Percentiles rank a stretch among this genome's conserved stretches.
Conservation (phyloP, 1,140 invertebrate species). For the Vanessa atalanta region DNA sequence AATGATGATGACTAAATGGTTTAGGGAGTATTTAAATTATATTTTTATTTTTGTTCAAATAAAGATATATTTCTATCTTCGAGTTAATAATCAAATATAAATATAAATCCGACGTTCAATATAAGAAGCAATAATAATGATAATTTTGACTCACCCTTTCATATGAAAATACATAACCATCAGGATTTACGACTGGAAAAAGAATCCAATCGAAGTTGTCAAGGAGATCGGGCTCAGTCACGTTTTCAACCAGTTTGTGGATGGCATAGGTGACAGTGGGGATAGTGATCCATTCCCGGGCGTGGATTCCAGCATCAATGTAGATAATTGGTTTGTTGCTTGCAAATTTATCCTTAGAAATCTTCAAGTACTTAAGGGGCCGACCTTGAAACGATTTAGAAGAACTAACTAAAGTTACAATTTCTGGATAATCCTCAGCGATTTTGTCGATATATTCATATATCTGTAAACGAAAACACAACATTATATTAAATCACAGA, state of each 20-base stretch:
- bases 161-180: conserved; percentile 66
- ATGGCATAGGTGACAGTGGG: conserved; percentile 79
- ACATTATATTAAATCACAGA: no score
- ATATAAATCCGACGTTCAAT: no score
- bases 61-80: no score
- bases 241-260: no score
- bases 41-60: no score
- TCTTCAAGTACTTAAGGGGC: conserved; percentile 79
- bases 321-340: conserved; percentile 50
- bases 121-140: no score
- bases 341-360: conserved; percentile 81
- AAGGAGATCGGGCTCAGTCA: no score
- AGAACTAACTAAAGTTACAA: conserved; percentile 67
- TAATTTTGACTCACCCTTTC: conserved; percentile 30
- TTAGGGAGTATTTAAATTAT: no score
- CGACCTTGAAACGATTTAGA: conserved; percentile 78
- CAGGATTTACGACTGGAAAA: no score
- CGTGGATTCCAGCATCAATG: conserved; percentile 74
- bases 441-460: conserved; percentile 77
- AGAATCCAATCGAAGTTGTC: no score
- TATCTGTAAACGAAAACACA: conserved; percentile 67
- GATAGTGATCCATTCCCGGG: conserved; percentile 83
- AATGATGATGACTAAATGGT: no score
- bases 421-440: conserved; percentile 64
- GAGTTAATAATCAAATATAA: no score